A percentile compares a stretch with the other conserved stretches of the same genome.
These are phyloP conservation scores for Holacanthus passer DNA, from an alignment of 2,113 vertebrate genomes.

Conservation along the genomic window DNA sequence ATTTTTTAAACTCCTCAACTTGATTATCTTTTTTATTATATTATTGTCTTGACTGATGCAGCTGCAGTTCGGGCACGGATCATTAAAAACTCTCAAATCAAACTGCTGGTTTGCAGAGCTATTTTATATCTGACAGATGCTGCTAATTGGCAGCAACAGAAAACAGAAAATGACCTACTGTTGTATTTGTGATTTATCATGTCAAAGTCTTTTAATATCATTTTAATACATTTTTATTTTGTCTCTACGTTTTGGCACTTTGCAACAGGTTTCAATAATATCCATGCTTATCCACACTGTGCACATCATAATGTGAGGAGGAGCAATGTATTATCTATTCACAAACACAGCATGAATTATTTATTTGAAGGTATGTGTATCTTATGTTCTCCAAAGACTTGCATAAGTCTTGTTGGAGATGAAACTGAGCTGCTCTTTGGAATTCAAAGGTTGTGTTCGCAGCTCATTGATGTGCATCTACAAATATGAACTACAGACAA, in stretches of 20 bases:
- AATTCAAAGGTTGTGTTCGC: conserved; percentile 15
- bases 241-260: neutral
- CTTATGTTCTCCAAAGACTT: conserved; percentile 10
- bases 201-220: neutral
- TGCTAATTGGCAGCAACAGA: conserved; percentile 27
- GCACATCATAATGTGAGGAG: neutral
- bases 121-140: neutral
- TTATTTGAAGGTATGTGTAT: neutral
- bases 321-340: conserved; percentile 4
- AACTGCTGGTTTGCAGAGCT: neutral
- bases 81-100: neutral
- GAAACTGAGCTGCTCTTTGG: neutral
- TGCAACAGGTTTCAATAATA: neutral
- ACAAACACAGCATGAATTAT: conserved; percentile 31
- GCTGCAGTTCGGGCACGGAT: no score
- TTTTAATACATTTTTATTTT: conserved; percentile 6
- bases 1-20: neutral
- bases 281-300: neutral
- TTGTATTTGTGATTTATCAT: neutral
- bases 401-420: conserved; percentile 3
- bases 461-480: conserved; percentile 17
- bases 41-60: neutral
- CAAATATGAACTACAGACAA: conserved; percentile 28
- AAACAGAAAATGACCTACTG: neutral
- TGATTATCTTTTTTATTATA: neutral